These are phyloP conservation scores for Yponomeuta sedellus DNA, from an alignment of 2,888 invertebrate genomes.

Conservation along the genomic window DNA sequence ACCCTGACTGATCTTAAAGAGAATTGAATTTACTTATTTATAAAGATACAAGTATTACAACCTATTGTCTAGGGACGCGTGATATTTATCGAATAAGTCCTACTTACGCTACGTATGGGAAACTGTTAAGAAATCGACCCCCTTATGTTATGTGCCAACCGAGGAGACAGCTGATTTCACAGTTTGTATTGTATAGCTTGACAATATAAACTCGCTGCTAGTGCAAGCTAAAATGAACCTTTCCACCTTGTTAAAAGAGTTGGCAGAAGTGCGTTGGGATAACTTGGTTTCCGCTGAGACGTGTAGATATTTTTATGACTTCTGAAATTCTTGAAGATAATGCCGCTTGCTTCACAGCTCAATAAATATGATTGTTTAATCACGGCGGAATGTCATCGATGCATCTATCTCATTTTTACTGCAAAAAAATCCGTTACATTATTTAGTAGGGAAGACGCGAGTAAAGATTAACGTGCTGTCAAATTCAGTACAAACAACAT, in stretches of 20 bases:
- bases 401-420: too few relatives aligned
- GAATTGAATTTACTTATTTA: too few relatives aligned
- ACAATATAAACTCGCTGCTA: neutral
- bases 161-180: neutral
- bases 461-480: too few relatives aligned
- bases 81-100: neutral
- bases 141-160: slow-evolving; percentile 12
- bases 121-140: slow-evolving; percentile 47
- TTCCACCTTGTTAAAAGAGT: neutral
- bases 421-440: too few relatives aligned
- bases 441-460: too few relatives aligned
- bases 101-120: slow-evolving; percentile 30
- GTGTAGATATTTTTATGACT: neutral
- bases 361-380: too few relatives aligned
- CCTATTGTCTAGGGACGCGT: neutral
- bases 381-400: too few relatives aligned
- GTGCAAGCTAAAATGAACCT: neutral
- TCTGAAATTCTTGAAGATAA: neutral
- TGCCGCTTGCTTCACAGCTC: neutral
- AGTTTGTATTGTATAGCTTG: neutral
- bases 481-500: too few relatives aligned
- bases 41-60: neutral
- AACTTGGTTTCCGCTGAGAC: neutral
- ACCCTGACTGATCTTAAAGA: too few relatives aligned
- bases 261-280: neutral